Evolutionary conservation across 2,113 vertebrate species (phyloP), one percentile per base, ranked within the genome.

Genomic region (Recurvirostra avosetta): DNA sequence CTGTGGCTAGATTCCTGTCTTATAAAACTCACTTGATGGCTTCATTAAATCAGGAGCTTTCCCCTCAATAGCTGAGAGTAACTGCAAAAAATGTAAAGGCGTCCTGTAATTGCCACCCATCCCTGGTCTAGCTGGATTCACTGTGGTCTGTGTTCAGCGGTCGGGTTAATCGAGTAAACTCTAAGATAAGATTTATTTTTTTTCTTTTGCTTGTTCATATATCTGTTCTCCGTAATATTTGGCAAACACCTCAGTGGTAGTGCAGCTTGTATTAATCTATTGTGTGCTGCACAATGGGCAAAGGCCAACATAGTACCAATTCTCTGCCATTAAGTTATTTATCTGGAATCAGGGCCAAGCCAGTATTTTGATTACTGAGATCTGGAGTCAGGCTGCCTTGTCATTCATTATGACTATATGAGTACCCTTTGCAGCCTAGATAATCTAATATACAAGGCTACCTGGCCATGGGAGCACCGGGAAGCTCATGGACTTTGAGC

Each of bases 331-430:
- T 36, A 30, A 79, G 68, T 38, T 78, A 38, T 65, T 95, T 85
- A n/a, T 41, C 36, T 4, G 25, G 50, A 78, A 36, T 12, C 67
- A 40, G 49, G 4, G 40, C 56, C 56, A 56, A 74, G 52, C 32
- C 16, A 32, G 43, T 52, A 43, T 87, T 89, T 96, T 55, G 43
- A 19, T 88, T 29, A 12, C 45, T 36, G 56, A 86, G 52, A 47
- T 47, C 59, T 77, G 79, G 63, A 67, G 45, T 15, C 0, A 1
- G n/a, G 43, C 86, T 94, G 76, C 80, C 68, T 87, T 88, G 61
- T 81, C n/a, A 15, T 74, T 61, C 19, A 3, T 25, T 66, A 3
- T 18, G 52, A 62, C 0, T 0, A 6, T 4, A 4, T 0, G 7
- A 66, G 49, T 29, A 14, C n/a, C 8, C 77, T 89, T 63, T 62